Conservation (phyloP, 2,888 invertebrate species). For the Acanthoscelides obtectus region DNA sequence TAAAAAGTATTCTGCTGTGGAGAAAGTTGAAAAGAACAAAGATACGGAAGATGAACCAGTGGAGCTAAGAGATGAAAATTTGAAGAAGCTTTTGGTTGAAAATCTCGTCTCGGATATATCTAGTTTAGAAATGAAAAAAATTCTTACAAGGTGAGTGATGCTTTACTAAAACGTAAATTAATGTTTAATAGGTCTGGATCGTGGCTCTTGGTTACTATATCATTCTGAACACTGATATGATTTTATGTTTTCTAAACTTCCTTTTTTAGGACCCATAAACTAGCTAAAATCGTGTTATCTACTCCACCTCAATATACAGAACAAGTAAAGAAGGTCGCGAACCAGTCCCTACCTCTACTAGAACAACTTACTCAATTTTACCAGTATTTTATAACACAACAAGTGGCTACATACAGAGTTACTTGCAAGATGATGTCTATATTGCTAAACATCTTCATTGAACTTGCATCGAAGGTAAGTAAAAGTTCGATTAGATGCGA, state of each 20-base stretch:
- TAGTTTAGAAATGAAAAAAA: conserved; percentile 52
- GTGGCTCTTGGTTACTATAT: not conserved
- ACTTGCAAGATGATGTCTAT: conserved; percentile 80
- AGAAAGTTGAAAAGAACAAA: conserved; percentile 23
- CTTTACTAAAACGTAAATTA: no score
- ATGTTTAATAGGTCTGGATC: not conserved
- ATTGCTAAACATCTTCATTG: conserved; percentile 78
- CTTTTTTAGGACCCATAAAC: conserved; percentile 27
- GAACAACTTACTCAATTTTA: conserved; percentile 71
- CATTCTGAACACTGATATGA: no score
- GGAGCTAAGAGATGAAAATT: conserved; percentile 58
- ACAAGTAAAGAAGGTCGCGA: conserved; percentile 27
- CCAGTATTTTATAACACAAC: conserved; percentile 75
- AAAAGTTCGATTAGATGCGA: not conserved
- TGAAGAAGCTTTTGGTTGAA: conserved; percentile 62
- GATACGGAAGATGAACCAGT: conserved; percentile 44
- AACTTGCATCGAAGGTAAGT: conserved; percentile 66
- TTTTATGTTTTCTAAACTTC: no score
- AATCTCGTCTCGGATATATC: conserved; percentile 59
- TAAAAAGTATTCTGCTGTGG: conserved; percentile 25
- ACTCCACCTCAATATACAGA: conserved; percentile 36
- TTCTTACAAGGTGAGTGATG: conserved; percentile 28
- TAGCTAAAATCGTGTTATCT: conserved; percentile 47
- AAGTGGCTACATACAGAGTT: conserved; percentile 71
- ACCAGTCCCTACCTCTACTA: conserved; percentile 60